Conservation (phyloP, 1,140 invertebrate species). For the Drosophila dunni region DNA sequence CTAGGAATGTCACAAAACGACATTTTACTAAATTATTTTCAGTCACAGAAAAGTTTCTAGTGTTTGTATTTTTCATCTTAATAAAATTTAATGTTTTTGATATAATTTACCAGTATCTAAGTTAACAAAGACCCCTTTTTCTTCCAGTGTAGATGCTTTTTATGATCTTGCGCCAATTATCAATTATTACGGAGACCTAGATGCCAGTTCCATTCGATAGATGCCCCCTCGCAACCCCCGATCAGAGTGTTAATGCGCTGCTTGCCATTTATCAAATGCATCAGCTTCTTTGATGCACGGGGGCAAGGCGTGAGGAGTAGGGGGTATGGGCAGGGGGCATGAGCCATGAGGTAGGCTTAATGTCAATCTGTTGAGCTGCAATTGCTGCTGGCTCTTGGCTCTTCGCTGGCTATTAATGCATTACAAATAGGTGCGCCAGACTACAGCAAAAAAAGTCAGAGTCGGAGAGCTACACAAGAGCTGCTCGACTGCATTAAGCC, state of each 20-base stretch:
- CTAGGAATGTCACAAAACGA: no score
- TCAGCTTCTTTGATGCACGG: conserved; percentile 44
- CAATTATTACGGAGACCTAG: conserved; percentile 29
- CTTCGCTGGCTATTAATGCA: conserved; percentile 70
- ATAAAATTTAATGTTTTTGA: no score
- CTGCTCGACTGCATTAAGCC: no score
- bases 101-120: no score
- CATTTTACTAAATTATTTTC: no score
- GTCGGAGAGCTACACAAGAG: no score
- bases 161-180: conserved; percentile 25
- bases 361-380: conserved; percentile 67
- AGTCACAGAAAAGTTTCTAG: no score
- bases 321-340: background rate
- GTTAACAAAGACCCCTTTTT: no score
- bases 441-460: conserved; percentile 48
- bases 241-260: conserved; percentile 28
- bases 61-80: no score
- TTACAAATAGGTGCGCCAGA: conserved; percentile 80
- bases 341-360: conserved; percentile 62
- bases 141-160: conserved; percentile 3
- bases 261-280: conserved; percentile 70
- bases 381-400: conserved; percentile 35
- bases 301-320: conserved; percentile 14
- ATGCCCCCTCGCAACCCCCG: background rate
- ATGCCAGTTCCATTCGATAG: background rate